A percentile compares a stretch with the other conserved stretches of the same genome.
phyloP scores from a whole-genome alignment of 2,797 vertebrate species.

The Bothrops alternatus region DNA sequence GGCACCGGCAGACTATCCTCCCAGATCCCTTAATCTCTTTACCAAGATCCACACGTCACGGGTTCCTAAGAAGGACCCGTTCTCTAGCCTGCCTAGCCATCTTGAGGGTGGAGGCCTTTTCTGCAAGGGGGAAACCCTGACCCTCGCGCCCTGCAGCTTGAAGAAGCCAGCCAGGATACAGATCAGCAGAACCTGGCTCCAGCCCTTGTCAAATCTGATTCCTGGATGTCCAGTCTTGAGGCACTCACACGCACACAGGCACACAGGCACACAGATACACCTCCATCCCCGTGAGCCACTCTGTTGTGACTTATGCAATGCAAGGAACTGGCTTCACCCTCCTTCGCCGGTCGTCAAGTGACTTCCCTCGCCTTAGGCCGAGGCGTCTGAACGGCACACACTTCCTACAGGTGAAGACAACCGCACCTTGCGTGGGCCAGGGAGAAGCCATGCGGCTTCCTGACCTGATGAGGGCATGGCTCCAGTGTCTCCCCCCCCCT shows the following conservation, averaged over 20 bases:
- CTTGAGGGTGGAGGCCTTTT: neutral
- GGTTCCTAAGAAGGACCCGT: neutral
- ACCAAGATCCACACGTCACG: neutral
- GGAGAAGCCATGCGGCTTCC: neutral
- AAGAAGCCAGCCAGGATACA: neutral
- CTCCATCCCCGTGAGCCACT: too few species aligned
- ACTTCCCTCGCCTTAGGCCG: neutral
- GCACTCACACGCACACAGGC: too few species aligned
- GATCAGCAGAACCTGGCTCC: too few species aligned
- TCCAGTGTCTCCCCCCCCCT: accelerated
- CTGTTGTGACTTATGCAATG: neutral
- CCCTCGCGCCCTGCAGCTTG: neutral
- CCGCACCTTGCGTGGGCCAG: too few species aligned
- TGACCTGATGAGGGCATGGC: neutral
- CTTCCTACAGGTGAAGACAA: neutral
- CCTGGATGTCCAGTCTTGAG: neutral
- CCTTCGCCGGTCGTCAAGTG: neutral
- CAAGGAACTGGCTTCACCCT: neutral
- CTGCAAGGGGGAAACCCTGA: neutral
- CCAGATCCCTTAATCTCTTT: neutral
- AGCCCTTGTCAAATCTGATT: neutral
- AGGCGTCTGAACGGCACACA: neutral
- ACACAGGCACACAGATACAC: neutral
- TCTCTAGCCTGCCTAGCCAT: neutral
- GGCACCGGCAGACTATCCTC: too few species aligned